Base-by-base conservation (phyloP, 2,888 invertebrate genomes). In the Heterodera filipjevi region DNA sequence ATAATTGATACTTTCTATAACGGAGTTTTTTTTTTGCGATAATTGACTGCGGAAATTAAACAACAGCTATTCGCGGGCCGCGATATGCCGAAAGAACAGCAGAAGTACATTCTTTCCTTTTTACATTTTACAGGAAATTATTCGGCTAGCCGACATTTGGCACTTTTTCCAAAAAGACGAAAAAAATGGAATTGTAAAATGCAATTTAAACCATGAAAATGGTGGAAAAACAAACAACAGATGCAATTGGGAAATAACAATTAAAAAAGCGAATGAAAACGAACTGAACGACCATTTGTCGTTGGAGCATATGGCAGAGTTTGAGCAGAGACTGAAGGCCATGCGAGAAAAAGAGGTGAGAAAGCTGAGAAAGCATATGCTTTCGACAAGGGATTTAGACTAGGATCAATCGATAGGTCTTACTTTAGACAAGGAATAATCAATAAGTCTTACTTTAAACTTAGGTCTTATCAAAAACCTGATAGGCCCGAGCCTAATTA, bases 281-380 rank as follows among this genome's bases (percentile, higher is more conserved):
- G 59, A 59, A 27, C 59, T 59, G 59, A 59, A 59, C 59, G 59
- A 59, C 27, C 59, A 59, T 30, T 12, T 59, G 59, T 59, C 59
- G 27, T 59, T 59, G 59, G 59, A 59, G 12, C 59, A 59, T 59
- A 27, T 59, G 59, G 22, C n/a, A n/a, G 59, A 59, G 59, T 59
- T 59, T 27, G 59, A 59, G 59, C 59, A 59, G 59, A 59, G 59
- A 59, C 59, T 59, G 59, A 59, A 59, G 59, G 59, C 59, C 59
- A 59, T 27, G 59, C 59, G 59, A n/a, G 27, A 59, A n/a, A 59
- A 59, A 59, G 59, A 59, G 59, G 59, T 27, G n/a, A 27, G 59
- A 1, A 59, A 1, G n/a, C 27, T 5, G 49, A 19, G 44, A 49
- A 49, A 19, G 49, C 16, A 49, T 49, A 14, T 49, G 16, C 3